Conservation (phyloP, 2,888 invertebrate species). For the Lepidochrysops patricia region DNA sequence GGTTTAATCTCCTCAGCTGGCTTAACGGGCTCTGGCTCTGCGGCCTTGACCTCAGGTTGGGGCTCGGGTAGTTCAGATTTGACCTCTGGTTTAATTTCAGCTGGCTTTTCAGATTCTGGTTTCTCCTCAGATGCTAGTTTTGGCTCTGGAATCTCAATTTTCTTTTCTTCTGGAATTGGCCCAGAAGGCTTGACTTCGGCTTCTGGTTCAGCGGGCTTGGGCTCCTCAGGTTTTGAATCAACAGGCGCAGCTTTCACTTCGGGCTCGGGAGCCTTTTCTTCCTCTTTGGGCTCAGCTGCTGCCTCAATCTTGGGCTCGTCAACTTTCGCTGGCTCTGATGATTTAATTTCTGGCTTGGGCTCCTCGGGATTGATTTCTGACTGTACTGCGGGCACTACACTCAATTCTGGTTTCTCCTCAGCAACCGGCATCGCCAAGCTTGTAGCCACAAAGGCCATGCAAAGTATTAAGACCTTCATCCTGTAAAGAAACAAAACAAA, state of each 20-base stretch:
- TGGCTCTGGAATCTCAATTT: constrained; percentile 1
- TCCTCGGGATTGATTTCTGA: constrained; percentile 31
- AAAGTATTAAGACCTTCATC: constrained; percentile 78
- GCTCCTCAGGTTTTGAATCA: background rate
- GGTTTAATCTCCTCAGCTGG: constrained; percentile 33
- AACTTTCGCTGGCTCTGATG: background rate
- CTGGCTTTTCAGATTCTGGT: constrained; percentile 27
- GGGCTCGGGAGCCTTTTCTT: background rate
- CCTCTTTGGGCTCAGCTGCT: background rate
- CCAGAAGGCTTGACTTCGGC: constrained; percentile 34
- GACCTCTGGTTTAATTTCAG: constrained; percentile 33
- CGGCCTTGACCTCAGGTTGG: constrained; percentile 37
- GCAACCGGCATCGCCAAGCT: constrained; percentile 77
- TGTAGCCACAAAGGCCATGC: constrained; percentile 72
- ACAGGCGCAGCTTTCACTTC: constrained; percentile 1
- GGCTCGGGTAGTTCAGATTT: constrained; percentile 30
- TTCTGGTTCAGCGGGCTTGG: constrained; percentile 22
- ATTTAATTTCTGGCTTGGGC: constrained; percentile 10
- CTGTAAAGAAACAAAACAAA: constrained; percentile 57
- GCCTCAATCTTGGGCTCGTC: background rate
- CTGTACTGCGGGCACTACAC: constrained; percentile 30
- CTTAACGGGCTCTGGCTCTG: constrained; percentile 28
- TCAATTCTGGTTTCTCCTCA: constrained; percentile 47
- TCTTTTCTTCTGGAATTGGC: background rate
- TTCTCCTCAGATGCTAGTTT: constrained; percentile 34